phyloP scores from a whole-genome alignment of 1,140 invertebrate species.

The Mya arenaria region DNA sequence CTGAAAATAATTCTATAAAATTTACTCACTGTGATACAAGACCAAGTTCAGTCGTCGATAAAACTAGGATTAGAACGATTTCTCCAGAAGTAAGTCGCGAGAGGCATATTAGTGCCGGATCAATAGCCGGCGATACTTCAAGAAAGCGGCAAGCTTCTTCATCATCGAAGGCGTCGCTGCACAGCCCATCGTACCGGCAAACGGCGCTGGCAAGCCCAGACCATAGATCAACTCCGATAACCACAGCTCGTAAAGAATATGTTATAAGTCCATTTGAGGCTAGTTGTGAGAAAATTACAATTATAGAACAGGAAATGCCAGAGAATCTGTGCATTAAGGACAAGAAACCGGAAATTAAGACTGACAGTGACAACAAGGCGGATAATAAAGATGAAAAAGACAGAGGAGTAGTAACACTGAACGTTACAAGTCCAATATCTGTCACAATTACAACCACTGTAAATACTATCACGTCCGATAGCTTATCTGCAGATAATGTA shows the following conservation, averaged over 20 bases:
- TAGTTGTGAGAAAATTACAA: not conserved
- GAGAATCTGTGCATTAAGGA: constrained; percentile 55
- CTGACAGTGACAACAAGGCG: not conserved
- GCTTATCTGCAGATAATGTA: not conserved
- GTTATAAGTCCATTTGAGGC: not conserved
- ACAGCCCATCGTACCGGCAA: not conserved
- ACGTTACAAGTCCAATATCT: not conserved
- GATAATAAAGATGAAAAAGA: not conserved
- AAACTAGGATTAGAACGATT: constrained; percentile 14
- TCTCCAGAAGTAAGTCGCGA: not conserved
- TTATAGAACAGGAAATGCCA: constrained; percentile 36
- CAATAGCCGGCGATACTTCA: not conserved
- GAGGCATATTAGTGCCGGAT: not conserved
- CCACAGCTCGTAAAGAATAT: not conserved
- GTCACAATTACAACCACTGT: constrained; percentile 16
- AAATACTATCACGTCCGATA: not conserved
- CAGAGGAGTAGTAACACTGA: not conserved
- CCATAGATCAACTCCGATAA: not conserved
- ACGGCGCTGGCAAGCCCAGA: not conserved
- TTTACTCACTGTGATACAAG: not conserved
- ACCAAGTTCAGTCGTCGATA: not conserved
- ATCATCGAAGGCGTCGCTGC: not conserved
- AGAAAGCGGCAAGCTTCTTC: not conserved
- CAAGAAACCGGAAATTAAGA: too few relatives aligned
- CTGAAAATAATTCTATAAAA: too few relatives aligned